phyloP scores from a whole-genome alignment of 2,888 invertebrate genomes.

The Epistrophe grossulariae region DNA sequence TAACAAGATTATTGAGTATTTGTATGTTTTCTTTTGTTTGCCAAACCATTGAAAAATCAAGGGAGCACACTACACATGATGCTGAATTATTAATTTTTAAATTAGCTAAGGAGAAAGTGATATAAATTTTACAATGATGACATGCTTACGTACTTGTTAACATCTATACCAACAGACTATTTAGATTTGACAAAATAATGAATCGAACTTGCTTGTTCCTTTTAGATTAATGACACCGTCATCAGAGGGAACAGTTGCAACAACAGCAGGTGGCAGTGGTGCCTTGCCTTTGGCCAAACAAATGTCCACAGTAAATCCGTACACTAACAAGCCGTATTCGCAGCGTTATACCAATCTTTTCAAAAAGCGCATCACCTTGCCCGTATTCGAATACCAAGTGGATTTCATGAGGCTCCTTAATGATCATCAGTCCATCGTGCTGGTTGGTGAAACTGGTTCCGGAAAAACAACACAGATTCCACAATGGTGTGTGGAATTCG shows the following conservation, averaged over 20 bases:
- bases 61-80: background rate
- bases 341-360: slow-evolving; percentile 94
- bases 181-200: background rate
- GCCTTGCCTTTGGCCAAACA: slow-evolving; percentile 82
- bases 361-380: slow-evolving; percentile 94
- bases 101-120: background rate
- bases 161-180: background rate
- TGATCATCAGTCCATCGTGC: slow-evolving; percentile 96
- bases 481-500: slow-evolving; percentile 95
- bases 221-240: slow-evolving; percentile 7
- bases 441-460: slow-evolving; percentile 99
- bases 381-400: slow-evolving; percentile 98
- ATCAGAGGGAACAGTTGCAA: slow-evolving; percentile 9
- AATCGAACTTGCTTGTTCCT: background rate
- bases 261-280: slow-evolving; percentile 76
- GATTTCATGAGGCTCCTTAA: slow-evolving; percentile 98
- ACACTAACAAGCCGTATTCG: slow-evolving; percentile 93
- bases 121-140: background rate
- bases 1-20: background rate
- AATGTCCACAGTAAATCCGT: slow-evolving; percentile 89
- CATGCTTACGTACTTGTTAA: background rate
- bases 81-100: background rate
- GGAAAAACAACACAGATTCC: slow-evolving; percentile 99
- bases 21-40: background rate
- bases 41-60: background rate